phyloP scores from a whole-genome alignment of 2,113 vertebrate genomes.

The Garra rufa region DNA sequence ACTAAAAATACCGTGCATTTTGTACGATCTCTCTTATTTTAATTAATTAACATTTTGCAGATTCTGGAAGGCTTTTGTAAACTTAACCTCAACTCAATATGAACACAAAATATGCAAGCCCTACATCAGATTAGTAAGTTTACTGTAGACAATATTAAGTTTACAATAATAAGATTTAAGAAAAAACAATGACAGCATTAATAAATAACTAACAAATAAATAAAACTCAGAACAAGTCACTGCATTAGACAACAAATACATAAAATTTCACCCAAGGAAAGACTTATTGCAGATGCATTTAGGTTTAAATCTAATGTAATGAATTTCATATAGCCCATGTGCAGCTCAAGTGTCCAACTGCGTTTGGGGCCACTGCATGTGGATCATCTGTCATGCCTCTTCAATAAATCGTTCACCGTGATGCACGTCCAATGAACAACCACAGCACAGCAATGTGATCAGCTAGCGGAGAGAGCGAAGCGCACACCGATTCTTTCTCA shows the following conservation, averaged over 20 bases:
- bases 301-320: background rate
- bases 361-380: background rate
- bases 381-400: background rate
- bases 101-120: background rate
- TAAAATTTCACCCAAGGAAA: background rate
- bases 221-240: too few relatives aligned
- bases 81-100: background rate
- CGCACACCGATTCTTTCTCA: background rate
- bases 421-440: background rate
- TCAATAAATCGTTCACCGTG: slow-evolving; percentile 13
- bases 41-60: background rate
- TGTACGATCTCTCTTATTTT: too few relatives aligned
- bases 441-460: background rate
- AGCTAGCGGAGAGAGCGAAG: background rate
- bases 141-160: background rate
- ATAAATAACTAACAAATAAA: background rate
- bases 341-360: background rate
- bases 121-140: background rate
- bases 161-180: background rate
- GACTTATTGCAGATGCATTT: background rate
- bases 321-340: background rate
- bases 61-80: background rate
- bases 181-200: background rate
- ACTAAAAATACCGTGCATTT: too few relatives aligned
- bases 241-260: background rate